Conservation (phyloP, 1,140 invertebrate species). For the Mycetomoellerius zeteki region DNA sequence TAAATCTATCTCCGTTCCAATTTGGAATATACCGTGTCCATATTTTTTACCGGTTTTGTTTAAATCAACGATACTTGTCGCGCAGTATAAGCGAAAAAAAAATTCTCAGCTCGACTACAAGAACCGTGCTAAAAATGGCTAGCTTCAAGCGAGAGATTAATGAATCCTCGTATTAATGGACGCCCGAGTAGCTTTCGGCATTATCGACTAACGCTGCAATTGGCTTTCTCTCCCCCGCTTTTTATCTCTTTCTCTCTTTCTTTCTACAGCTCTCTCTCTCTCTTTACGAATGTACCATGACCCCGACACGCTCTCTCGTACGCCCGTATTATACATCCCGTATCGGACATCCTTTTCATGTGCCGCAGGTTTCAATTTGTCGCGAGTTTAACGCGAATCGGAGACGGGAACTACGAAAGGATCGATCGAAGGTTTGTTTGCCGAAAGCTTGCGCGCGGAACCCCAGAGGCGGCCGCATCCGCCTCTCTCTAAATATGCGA, state of each 20-base stretch:
- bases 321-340: neutral
- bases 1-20: neutral
- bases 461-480: conserved; percentile 31
- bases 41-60: conserved; percentile 10
- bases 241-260: neutral
- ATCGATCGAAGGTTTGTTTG: conserved; percentile 67
- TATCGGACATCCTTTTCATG: conserved; percentile 7
- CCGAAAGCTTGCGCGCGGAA: conserved; percentile 55
- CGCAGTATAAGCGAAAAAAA: neutral
- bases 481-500: conserved; percentile 67
- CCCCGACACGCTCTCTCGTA: neutral
- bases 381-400: conserved; percentile 43
- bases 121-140: conserved; percentile 15
- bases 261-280: neutral
- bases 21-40: neutral
- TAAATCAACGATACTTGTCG: conserved; percentile 5
- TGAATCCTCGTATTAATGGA: conserved; percentile 38
- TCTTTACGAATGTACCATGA: neutral
- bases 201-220: conserved; percentile 43
- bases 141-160: conserved; percentile 39
- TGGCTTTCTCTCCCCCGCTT: neutral
- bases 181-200: conserved; percentile 43
- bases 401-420: conserved; percentile 48
- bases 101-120: neutral
- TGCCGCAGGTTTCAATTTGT: conserved; percentile 27